Percentiles rank a stretch among this genome's conserved stretches.
These are phyloP conservation scores for Nephrocerus scutellatus DNA, from an alignment of 2,888 invertebrate species.

Conservation along the genomic window DNA sequence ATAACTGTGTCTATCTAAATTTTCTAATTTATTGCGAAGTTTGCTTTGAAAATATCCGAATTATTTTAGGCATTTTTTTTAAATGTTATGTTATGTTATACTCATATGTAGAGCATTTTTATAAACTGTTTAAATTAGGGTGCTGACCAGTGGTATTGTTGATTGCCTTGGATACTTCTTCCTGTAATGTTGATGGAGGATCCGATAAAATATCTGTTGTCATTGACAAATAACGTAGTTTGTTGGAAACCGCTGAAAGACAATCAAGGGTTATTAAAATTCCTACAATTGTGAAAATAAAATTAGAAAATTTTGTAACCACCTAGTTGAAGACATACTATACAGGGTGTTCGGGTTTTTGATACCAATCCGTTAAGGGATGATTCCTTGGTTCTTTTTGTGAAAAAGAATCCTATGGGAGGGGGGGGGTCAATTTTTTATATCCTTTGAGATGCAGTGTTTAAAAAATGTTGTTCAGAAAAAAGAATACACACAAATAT, in stretches of 20 bases:
- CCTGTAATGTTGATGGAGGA: conserved; percentile 74
- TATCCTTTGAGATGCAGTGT: no score
- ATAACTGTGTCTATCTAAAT: conserved; percentile 11
- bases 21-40: conserved; percentile 21
- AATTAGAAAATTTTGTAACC: no score
- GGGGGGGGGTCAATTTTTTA: no score
- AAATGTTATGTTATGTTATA: neutral
- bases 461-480: no score
- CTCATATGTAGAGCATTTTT: conserved; percentile 3
- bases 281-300: neutral
- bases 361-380: no score
- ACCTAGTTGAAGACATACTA: no score
- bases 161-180: conserved; percentile 79
- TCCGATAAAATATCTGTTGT: conserved; percentile 87
- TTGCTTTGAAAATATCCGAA: conserved; percentile 12
- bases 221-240: conserved; percentile 82
- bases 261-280: conserved; percentile 16
- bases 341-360: no score
- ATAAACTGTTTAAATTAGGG: conserved; percentile 36
- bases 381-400: no score
- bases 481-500: no score
- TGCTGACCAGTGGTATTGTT: conserved; percentile 41
- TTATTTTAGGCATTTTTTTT: neutral
- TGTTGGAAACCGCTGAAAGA: conserved; percentile 82
- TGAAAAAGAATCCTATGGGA: no score